Evolutionary conservation across 2,888 invertebrate species (phyloP), one percentile per base, ranked within the genome.

Genomic region (Xylocampa areola): DNA sequence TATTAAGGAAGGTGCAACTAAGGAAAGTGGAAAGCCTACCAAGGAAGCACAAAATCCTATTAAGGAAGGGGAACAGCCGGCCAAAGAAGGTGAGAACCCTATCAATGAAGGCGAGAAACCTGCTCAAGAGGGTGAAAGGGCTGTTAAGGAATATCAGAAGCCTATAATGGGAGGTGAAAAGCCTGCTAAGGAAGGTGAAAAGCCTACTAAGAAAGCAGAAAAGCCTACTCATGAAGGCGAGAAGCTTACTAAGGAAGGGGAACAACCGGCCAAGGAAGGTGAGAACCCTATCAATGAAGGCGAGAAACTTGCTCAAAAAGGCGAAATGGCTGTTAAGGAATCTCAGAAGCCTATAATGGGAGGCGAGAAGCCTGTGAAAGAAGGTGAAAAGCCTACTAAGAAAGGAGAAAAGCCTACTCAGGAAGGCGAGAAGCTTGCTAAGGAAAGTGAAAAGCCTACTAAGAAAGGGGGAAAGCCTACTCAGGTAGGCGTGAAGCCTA

Each of bases 371-470:
- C 49, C 57, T 1, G 40, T 47, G 0, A 30, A 62, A 25, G 23
- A 43, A 17, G 49, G 44, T 7, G 53, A 32, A 47, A 45, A 45
- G 21, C 49, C 50, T 0, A 39, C 11, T 1, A 21, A 57, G 7
- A 16, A 32, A 14, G 21, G 14, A 14, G 14, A 36, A 0, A 41
- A 37, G n/a, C 27, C 61, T 10, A 14, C 10, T 10, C 21, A 39
- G n/a, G 39, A 39, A 23, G 13, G 8, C 4, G 62, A 10, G 19
- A 41, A 5, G 58, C 58, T 32, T 4, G 41, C 52, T 0, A 32
- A 63, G 36, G 25, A 44, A 33, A 51, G 54, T 14, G 32, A 57
- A 11, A 47, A 58, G 16, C 54, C 60, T n/a, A 45, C 16, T 0
- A 32, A 39, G 1, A 13, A 11, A 8, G n/a, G 8, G 0, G 14